phyloP scores from a whole-genome alignment of 2,888 invertebrate genomes.

The Parnassius smintheus region DNA sequence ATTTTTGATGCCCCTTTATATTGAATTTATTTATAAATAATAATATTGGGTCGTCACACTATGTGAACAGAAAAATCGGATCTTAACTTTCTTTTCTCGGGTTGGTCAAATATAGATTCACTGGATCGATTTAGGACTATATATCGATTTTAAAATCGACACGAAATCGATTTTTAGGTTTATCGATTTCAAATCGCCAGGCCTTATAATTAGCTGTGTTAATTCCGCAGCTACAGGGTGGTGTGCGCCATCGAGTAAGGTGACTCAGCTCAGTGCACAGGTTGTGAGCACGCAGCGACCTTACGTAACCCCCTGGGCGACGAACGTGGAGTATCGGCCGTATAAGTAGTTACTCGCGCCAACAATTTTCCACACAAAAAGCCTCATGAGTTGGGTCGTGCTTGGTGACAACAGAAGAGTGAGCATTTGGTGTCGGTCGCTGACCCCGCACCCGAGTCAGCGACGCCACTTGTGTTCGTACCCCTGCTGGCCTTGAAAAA shows the following conservation, averaged over 20 bases:
- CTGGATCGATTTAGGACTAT: too few relatives aligned
- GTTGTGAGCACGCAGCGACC: neutral
- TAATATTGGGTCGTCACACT: too few relatives aligned
- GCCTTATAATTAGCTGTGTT: too few relatives aligned
- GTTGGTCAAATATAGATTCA: too few relatives aligned
- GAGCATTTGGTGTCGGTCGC: constrained; percentile 38
- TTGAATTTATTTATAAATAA: too few relatives aligned
- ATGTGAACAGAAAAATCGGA: too few relatives aligned
- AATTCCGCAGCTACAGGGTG: neutral
- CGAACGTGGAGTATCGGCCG: neutral
- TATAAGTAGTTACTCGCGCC: neutral
- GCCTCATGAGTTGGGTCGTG: constrained; percentile 36
- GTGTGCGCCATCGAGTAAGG: neutral
- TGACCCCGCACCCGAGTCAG: constrained; percentile 72
- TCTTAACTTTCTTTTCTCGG: too few relatives aligned
- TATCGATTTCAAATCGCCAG: too few relatives aligned
- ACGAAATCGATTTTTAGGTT: too few relatives aligned
- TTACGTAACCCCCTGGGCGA: neutral
- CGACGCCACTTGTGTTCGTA: constrained; percentile 52
- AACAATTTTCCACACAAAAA: constrained; percentile 50
- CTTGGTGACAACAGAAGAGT: constrained; percentile 12
- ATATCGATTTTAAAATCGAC: too few relatives aligned
- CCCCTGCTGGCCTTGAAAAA: constrained; percentile 29
- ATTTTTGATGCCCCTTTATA: too few relatives aligned
- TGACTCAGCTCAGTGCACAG: neutral